A percentile compares a stretch with the other conserved stretches of the same genome.
Conservation (phyloP, 1,140 invertebrate genomes). For the Epicauta chinensis region DNA sequence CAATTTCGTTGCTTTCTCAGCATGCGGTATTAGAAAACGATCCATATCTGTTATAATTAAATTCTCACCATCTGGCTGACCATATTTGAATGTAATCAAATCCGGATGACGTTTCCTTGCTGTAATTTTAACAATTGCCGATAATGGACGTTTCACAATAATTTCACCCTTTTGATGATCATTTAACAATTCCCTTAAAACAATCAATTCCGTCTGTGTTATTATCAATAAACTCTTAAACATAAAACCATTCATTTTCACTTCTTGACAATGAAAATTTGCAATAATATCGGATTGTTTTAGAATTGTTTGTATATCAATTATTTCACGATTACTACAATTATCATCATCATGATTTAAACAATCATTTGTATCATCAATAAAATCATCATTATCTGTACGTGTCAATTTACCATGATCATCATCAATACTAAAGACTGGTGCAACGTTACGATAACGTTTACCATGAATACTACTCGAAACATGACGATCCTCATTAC, state of each 20-base stretch:
- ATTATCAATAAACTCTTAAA: slow-evolving; percentile 82
- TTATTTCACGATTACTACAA: slow-evolving; percentile 56
- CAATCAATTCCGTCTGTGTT: slow-evolving; percentile 81
- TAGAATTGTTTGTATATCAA: slow-evolving; percentile 68
- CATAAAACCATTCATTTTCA: slow-evolving; percentile 80
- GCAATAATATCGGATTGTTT: slow-evolving; percentile 79
- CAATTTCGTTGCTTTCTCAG: slow-evolving; percentile 81
- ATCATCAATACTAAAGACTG: slow-evolving; percentile 93
- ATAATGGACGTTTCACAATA: slow-evolving; percentile 75
- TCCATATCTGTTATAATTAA: slow-evolving; percentile 80
- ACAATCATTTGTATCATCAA: no score
- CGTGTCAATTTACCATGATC: slow-evolving; percentile 63
- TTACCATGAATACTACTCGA: slow-evolving; percentile 77
- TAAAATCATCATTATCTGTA: no score
- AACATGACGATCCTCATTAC: slow-evolving; percentile 53
- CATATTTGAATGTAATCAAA: slow-evolving; percentile 94
- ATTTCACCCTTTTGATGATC: slow-evolving; percentile 74
- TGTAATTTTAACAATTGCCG: slow-evolving; percentile 91
- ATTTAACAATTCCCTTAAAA: slow-evolving; percentile 73
- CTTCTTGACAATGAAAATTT: slow-evolving; percentile 86
- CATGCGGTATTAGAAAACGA: slow-evolving; percentile 85
- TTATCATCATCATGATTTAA: no score
- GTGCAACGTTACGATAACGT: slow-evolving; percentile 81
- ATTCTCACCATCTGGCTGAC: slow-evolving; percentile 66
- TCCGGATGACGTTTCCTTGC: slow-evolving; percentile 90